phyloP scores from a whole-genome alignment of 1,140 invertebrate species.

The Diorhabda elongata region DNA sequence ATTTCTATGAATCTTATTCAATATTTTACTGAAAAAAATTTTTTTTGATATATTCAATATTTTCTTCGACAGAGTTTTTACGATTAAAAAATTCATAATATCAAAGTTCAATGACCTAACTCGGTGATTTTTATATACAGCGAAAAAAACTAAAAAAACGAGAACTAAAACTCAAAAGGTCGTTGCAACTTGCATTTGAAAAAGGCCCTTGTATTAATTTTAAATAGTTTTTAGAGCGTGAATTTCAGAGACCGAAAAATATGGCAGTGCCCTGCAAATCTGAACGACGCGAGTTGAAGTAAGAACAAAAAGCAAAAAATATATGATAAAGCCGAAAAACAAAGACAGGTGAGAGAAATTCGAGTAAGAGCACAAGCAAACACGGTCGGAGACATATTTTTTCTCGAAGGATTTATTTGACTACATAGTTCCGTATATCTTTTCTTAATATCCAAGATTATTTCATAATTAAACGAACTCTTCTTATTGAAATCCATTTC shows the following conservation, averaged over 20 bases:
- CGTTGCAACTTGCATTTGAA: conserved; percentile 8
- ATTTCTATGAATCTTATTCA: no score
- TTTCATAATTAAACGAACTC: no score
- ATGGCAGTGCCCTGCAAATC: conserved; percentile 10
- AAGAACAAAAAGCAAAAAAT: conserved; percentile 8
- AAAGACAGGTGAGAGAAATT: conserved; percentile 20
- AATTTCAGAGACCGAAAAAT: conserved; percentile 16
- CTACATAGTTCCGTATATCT: no score
- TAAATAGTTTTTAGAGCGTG: conserved; percentile 17
- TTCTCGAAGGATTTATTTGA: not conserved
- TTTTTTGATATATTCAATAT: no score
- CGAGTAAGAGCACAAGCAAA: conserved; percentile 9
- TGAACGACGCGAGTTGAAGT: not conserved
- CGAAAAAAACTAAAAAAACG: not conserved
- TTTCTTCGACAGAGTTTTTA: no score
- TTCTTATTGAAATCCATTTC: no score
- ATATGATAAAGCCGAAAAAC: conserved; percentile 13
- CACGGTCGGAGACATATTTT: not conserved
- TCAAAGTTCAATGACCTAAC: not conserved
- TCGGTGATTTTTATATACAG: not conserved
- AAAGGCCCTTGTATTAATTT: conserved; percentile 14
- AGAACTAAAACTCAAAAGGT: conserved; percentile 5
- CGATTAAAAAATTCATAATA: not conserved
- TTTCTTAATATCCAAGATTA: no score
- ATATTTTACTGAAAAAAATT: no score